Percentiles rank a stretch among this genome's conserved stretches.
These are phyloP conservation scores for Promerops cafer DNA, from an alignment of 2,113 vertebrate species.

Conservation along the genomic window DNA sequence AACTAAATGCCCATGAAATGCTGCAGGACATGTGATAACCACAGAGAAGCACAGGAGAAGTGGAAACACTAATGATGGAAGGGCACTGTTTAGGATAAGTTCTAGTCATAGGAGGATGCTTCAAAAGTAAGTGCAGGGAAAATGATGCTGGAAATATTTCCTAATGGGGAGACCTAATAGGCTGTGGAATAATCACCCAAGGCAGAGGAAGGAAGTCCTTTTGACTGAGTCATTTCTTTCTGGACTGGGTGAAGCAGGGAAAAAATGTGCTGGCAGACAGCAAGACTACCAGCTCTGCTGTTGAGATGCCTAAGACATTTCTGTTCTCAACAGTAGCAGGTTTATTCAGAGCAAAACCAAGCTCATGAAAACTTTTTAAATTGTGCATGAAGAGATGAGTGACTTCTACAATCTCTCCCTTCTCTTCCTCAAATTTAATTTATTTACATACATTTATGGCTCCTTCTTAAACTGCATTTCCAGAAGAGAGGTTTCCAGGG, in stretches of 20 bases:
- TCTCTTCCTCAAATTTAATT: neutral
- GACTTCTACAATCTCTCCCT: neutral
- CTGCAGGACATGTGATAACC: neutral
- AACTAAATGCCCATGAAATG: neutral
- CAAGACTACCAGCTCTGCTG: neutral
- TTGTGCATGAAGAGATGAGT: neutral
- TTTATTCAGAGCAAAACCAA: neutral
- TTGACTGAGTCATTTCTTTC: slow-evolving; percentile 33
- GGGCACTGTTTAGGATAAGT: neutral
- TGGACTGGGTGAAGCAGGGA: neutral
- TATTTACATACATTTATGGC: neutral
- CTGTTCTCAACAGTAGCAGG: neutral
- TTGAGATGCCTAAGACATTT: neutral
- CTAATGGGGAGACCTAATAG: neutral
- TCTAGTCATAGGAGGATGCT: neutral
- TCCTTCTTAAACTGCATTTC: neutral
- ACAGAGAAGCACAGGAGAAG: neutral
- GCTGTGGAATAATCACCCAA: neutral
- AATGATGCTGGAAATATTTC: neutral
- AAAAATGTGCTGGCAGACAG: neutral
- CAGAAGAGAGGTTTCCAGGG: neutral
- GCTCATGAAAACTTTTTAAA: neutral
- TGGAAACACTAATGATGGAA: neutral
- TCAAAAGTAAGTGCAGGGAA: neutral
- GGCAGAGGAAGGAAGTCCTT: neutral